Base-by-base conservation (phyloP, 2,113 vertebrate species). In the Xenopus laevis region DNA sequence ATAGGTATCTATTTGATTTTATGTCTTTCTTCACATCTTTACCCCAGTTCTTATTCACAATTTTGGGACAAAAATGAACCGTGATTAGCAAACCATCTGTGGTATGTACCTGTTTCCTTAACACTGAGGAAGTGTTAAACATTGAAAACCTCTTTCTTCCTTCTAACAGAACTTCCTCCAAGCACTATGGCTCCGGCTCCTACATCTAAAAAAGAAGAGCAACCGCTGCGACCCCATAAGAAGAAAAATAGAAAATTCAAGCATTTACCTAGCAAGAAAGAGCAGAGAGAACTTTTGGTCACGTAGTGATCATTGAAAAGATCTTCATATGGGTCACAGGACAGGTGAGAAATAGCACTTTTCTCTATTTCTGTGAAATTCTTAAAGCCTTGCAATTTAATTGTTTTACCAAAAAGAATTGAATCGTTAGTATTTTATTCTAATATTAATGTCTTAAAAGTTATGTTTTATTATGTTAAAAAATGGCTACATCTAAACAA, bases 181-280 rank as follows among this genome's bases (percentile, higher is more conserved):
- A 86, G 82, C 62, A 87, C 89, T 73, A 78, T 75, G 59, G 76
- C 82, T 30, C 78, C 83, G 64, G 73, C 79, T 60, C 81, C 82
- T 12, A 76, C 79, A 21, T 15, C 77, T 7, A 67, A 79, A 70
- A 86, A 65, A 0, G 79, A 84, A 81, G 79, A 86, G 47, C 78
- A 84, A n/a, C 90, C 83, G 13, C 59, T 64, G 77, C 81, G 88
- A 78, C 89, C 83, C 7, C 86, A 80, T 2, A 92, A 92, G 82
- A 89, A 88, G 82, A 93, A 93, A 83, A 90, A 91, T 81, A 88
- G 85, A 83, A 93, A 93, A 79, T 92, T 89, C 83, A 93, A 93
- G 83, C 90, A 93, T 64, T 85, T 89, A 15, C 89, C 87, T 1
- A 87, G 89, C 80, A 91, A 91, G 85, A 84, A 77, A 82, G 85